Evolutionary conservation across 1,140 invertebrate genomes (phyloP).

Genomic region (Drosophila auraria): DNA sequence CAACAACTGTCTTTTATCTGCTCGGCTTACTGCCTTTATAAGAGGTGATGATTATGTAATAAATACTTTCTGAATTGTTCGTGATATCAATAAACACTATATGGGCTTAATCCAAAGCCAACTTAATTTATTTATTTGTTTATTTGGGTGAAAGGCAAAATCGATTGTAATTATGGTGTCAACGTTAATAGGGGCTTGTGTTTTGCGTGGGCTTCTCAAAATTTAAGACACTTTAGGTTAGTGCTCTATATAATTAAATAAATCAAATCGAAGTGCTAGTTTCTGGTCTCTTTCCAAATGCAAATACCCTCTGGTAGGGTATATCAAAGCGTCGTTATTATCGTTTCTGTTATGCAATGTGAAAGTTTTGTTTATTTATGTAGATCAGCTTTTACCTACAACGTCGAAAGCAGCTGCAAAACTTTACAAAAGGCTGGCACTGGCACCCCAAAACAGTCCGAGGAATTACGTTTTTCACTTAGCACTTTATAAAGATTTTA

Average conservation of each 20-base stretch:
- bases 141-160: constrained; percentile 35
- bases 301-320: constrained; percentile 11
- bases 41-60: constrained; percentile 25
- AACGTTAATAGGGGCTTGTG: constrained; percentile 26
- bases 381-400: background rate
- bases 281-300: background rate
- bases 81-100: constrained; percentile 24
- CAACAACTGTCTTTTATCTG: constrained; percentile 31
- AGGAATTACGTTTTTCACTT: constrained; percentile 16
- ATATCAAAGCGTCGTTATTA: background rate
- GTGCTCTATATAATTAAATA: background rate
- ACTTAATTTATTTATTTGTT: constrained; percentile 38
- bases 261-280: background rate
- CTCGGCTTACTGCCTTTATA: constrained; percentile 35
- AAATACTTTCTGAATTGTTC: constrained; percentile 27
- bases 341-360: constrained; percentile 17
- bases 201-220: constrained; percentile 24
- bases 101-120: constrained; percentile 11
- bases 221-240: constrained; percentile 6
- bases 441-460: background rate
- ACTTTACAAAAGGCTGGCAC: background rate
- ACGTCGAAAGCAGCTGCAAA: background rate
- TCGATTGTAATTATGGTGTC: constrained; percentile 39
- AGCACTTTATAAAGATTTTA: constrained; percentile 68
- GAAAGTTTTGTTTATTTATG: constrained; percentile 30